These are phyloP conservation scores for Gymnogyps californianus DNA, from an alignment of 2,113 vertebrate genomes.

Conservation along the genomic window DNA sequence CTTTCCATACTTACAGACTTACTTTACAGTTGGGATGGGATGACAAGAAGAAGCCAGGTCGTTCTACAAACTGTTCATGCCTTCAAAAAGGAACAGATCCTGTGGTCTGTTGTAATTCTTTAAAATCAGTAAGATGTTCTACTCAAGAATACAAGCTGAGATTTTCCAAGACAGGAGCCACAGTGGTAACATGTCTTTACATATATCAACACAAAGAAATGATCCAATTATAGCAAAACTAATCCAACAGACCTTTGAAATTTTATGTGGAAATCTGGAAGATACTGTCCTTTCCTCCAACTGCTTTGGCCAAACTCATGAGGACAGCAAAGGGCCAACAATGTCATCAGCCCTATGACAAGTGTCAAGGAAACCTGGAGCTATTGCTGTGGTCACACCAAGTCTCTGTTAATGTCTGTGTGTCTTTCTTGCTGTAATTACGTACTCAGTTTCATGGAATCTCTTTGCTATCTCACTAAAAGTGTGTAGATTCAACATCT, in stretches of 20 bases:
- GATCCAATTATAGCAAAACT: background rate
- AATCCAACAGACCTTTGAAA: background rate
- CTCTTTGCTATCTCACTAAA: background rate
- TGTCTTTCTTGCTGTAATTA: background rate
- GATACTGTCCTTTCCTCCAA: background rate
- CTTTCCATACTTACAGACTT: background rate
- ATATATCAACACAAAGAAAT: constrained; percentile 5
- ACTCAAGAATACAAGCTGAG: background rate
- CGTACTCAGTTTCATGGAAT: background rate
- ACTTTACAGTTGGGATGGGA: background rate
- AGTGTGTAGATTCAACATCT: background rate
- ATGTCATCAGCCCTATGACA: background rate
- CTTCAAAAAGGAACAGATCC: background rate
- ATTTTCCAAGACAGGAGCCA: constrained; percentile 53
- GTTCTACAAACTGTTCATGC: background rate
- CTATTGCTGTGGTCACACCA: background rate
- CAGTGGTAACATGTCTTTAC: constrained; percentile 17
- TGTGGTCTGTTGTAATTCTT: background rate
- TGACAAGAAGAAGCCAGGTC: background rate
- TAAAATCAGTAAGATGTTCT: background rate
- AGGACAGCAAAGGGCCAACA: background rate
- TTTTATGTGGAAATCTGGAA: background rate
- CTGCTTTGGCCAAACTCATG: background rate
- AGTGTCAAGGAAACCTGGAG: background rate
- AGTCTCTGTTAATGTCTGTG: background rate